Conservation (phyloP, 2,888 invertebrate species). For the Trichopoda pennipes region DNA sequence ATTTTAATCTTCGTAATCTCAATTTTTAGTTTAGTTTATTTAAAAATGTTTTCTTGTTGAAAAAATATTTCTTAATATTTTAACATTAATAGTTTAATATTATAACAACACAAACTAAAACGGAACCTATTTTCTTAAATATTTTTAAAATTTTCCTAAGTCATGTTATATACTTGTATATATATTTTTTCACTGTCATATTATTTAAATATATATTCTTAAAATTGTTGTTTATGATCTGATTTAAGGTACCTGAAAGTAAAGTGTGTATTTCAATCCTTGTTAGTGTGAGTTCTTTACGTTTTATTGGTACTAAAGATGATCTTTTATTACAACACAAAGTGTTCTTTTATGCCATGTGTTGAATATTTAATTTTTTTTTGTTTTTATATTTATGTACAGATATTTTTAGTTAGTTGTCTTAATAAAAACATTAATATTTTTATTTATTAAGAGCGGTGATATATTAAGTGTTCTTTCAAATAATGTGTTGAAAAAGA, state of each 20-base stretch:
- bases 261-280: background rate
- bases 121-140: too few relatives aligned
- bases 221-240: conserved; percentile 52
- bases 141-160: too few relatives aligned
- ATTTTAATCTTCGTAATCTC: too few relatives aligned
- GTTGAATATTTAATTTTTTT: conserved; percentile 56
- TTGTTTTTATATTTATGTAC: background rate
- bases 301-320: conserved; percentile 53
- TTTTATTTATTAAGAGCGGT: conserved; percentile 31
- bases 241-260: background rate
- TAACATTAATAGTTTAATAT: too few relatives aligned
- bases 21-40: too few relatives aligned
- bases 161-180: too few relatives aligned
- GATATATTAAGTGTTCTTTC: conserved; percentile 36
- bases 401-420: background rate
- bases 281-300: conserved; percentile 9
- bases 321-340: conserved; percentile 56
- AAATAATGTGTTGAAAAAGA: too few relatives aligned
- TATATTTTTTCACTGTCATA: background rate
- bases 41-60: too few relatives aligned
- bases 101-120: too few relatives aligned
- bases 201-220: background rate
- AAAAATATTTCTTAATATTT: too few relatives aligned
- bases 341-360: conserved; percentile 60
- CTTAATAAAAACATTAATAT: conserved; percentile 14